These are phyloP conservation scores for Nematostella vectensis DNA, from an alignment of 92 coral and sea anemone species.

Conservation along the genomic window DNA sequence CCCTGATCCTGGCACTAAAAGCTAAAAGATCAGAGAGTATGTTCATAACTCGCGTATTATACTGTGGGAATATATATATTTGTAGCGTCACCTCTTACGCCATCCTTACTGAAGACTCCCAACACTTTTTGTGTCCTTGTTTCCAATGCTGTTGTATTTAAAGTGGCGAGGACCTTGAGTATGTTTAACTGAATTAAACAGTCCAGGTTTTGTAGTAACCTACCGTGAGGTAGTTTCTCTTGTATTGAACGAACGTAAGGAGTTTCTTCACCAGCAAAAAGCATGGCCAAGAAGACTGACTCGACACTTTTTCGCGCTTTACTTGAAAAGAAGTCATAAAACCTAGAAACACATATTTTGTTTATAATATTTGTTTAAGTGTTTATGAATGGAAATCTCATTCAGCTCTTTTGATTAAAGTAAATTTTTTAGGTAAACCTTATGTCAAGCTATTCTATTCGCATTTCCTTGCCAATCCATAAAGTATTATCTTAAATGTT, in stretches of 20 bases:
- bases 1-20: no score
- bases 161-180: no score
- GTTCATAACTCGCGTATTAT: no score
- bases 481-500: background rate
- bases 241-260: background rate
- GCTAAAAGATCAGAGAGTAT: no score
- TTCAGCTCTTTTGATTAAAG: background rate
- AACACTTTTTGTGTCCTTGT: background rate
- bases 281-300: no score
- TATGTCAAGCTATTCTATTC: slow-evolving; percentile 2
- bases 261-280: background rate
- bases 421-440: slow-evolving; percentile 1
- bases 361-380: slow-evolving; percentile 5
- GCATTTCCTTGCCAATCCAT: slow-evolving; percentile 1
- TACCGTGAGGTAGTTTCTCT: background rate
- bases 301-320: background rate
- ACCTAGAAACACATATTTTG: slow-evolving; percentile 1
- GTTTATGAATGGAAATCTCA: background rate
- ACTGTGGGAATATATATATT: no score
- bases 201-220: no score
- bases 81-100: no score
- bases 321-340: background rate
- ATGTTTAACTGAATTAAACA: no score
- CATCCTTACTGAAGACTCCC: no score
- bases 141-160: background rate